These are phyloP conservation scores for Ephialtes manifestator DNA, from an alignment of 2,888 invertebrate species.

Conservation along the genomic window DNA sequence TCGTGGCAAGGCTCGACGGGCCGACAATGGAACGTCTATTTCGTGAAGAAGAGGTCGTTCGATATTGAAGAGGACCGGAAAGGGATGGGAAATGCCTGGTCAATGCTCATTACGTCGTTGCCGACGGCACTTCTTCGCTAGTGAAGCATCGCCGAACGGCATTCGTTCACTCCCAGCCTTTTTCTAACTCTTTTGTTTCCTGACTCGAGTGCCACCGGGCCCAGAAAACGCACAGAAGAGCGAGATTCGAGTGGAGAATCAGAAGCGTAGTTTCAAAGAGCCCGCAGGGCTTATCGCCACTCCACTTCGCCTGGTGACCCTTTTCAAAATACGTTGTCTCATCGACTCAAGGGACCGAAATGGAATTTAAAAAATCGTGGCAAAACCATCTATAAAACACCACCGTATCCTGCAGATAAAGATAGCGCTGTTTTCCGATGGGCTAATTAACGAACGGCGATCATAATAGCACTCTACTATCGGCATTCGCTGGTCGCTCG, in stretches of 20 bases:
- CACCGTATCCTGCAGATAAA: not conserved
- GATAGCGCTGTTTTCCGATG: conserved; percentile 15
- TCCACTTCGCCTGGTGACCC: conserved; percentile 28
- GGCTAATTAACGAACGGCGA: conserved; percentile 53
- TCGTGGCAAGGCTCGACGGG: not conserved
- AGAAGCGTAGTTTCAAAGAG: conserved; percentile 50
- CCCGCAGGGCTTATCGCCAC: conserved; percentile 53
- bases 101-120: conserved; percentile 68
- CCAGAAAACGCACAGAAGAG: conserved; percentile 41
- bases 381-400: not conserved
- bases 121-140: conserved; percentile 62
- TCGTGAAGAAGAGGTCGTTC: conserved; percentile 4
- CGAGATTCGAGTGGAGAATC: conserved; percentile 55
- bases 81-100: conserved; percentile 56
- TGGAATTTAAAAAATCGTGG: not conserved
- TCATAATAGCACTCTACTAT: conserved; percentile 21
- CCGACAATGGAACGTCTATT: conserved; percentile 37
- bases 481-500: conserved; percentile 19
- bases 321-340: conserved; percentile 48
- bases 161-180: conserved; percentile 14
- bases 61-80: conserved; percentile 30
- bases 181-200: conserved; percentile 64
- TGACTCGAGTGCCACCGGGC: conserved; percentile 49
- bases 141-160: conserved; percentile 30
- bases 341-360: conserved; percentile 32